These are phyloP conservation scores for Apodemus agrarius DNA, from an alignment of 2,797 vertebrate genomes.

Conservation along the genomic window DNA sequence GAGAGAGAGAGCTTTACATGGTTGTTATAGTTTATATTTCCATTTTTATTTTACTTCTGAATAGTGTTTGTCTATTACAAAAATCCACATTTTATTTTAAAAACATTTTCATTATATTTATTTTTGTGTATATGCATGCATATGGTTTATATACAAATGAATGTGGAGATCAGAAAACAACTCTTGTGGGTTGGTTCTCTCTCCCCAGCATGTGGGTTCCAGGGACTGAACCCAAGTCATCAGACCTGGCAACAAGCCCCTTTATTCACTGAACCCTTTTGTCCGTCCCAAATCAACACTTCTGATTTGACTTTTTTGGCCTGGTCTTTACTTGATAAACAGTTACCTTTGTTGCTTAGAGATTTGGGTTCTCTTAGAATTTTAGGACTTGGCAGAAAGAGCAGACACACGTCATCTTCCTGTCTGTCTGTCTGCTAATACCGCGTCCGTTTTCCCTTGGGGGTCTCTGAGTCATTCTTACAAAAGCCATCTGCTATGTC, in stretches of 20 bases:
- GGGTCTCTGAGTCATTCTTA: background rate
- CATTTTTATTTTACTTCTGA: slow-evolving; percentile 24
- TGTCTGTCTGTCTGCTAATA: slow-evolving; percentile 74
- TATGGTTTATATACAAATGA: background rate
- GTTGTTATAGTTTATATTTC: slow-evolving; percentile 7
- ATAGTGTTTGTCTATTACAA: background rate
- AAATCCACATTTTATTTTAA: background rate
- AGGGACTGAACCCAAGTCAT: background rate
- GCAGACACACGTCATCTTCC: slow-evolving; percentile 55
- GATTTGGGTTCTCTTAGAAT: slow-evolving; percentile 34
- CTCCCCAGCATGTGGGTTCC: too few species aligned
- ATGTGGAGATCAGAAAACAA: background rate
- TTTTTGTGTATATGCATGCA: background rate
- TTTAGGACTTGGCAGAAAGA: slow-evolving; percentile 75
- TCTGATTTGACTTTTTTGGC: slow-evolving; percentile 18
- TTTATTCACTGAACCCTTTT: background rate
- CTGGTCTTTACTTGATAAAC: slow-evolving; percentile 43
- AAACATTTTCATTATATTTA: background rate
- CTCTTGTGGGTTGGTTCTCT: background rate
- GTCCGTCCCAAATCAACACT: background rate
- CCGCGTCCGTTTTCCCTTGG: background rate
- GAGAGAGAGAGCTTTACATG: background rate
- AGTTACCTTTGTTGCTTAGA: background rate
- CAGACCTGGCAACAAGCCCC: background rate
- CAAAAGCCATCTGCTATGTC: background rate